Base-by-base conservation (phyloP, 2,888 invertebrate species). In the Dolichopus griseipennis region DNA sequence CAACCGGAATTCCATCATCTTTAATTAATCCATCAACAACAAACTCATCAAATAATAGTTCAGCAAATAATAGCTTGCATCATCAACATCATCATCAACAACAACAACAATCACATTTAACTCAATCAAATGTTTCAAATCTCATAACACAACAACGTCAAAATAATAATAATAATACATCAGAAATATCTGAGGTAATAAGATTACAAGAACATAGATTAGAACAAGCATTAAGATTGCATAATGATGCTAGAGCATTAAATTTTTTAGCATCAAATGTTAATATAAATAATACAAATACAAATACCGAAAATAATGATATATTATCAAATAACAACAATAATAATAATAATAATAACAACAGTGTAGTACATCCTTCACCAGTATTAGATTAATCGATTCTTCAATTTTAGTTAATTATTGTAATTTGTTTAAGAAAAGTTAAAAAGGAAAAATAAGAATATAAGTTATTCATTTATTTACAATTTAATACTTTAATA, bases 191-290 rank as follows among this genome's bases (percentile, higher is more conserved):
- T 20, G 90, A 90, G 78, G 89, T 89, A 7, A 84, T 90, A 72
- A 83, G 89, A 78, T 82, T 88, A 74, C 90, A 90, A 74, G 92
- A 92, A 74, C 92, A 92, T 78, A 85, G 92, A 75, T 79, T 93
- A 76, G 92, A 92, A 76, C 92, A 93, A 75, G 92, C 92, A 52
- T 81, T 93, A 74, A 86, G 92, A 76, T 84, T 93, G 75, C 92
- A 92, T 78, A 87, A 86, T 72, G 92, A 92, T 77, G 91, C 91
- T 2, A 85, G 92, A 73, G 88, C 91, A 78, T 81, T 92, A 71
- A 91, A 91, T 65, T 92, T 92, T 78, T 88, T 90, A 74, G 76
- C 82, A 76, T 72, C 73, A 33, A 86, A 73, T 82, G 77, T 79
- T 67, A 72, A 70, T 72, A 74, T 8, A 12, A 41, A 10, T 33